phyloP scores from a whole-genome alignment of 2,113 vertebrate species.

The Corythornis cristatus region DNA sequence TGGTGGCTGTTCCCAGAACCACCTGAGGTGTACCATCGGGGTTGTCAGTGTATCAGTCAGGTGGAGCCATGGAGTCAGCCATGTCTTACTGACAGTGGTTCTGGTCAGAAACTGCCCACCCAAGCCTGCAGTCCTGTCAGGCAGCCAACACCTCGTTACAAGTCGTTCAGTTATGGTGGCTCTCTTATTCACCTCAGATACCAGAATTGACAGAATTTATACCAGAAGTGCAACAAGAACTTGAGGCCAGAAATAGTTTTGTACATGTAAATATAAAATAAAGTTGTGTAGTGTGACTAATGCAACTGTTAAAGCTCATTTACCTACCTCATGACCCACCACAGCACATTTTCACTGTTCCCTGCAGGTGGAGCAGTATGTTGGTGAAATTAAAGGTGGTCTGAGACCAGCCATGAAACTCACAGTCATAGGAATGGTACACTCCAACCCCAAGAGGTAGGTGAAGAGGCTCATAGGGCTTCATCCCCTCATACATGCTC shows the following conservation, averaged over 20 bases:
- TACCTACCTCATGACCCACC: not conserved
- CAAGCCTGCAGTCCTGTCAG: not conserved
- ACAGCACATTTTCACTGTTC: not conserved
- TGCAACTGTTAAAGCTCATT: not conserved
- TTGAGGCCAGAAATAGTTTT: not conserved
- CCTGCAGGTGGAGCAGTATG: constrained; percentile 64
- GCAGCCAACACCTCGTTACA: not conserved
- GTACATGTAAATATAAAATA: not conserved
- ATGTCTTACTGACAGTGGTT: not conserved
- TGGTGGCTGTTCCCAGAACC: not conserved
- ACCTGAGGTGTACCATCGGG: accelerated
- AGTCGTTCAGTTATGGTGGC: accelerated
- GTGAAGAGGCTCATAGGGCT: not conserved
- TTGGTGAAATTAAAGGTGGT: constrained; percentile 75
- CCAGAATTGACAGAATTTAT: not conserved
- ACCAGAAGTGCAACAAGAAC: not conserved
- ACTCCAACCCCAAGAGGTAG: constrained; percentile 71
- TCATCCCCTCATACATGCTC: not conserved
- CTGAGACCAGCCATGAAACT: constrained; percentile 76
- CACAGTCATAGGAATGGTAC: constrained; percentile 68
- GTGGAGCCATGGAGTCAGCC: too few species aligned
- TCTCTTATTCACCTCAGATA: not conserved
- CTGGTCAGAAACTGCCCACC: not conserved
- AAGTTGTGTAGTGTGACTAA: not conserved
- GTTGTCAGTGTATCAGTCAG: accelerated